phyloP scores from a whole-genome alignment of 2,113 vertebrate species.

The Pelobates fuscus region DNA sequence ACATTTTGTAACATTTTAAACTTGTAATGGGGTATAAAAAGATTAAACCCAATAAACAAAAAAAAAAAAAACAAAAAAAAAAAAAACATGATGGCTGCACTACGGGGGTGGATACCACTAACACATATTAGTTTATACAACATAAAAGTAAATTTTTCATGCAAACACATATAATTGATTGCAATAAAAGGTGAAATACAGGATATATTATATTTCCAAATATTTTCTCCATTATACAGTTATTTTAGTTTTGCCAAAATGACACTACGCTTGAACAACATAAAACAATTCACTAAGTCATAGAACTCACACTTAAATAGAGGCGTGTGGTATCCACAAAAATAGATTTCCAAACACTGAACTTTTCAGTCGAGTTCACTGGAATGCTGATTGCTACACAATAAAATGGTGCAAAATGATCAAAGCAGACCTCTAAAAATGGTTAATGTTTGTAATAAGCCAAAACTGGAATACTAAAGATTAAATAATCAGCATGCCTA shows the following conservation, averaged over 20 bases:
- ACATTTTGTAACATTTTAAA: no score
- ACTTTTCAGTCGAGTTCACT: conserved; percentile 31
- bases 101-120: no score
- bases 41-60: no score
- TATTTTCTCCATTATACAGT: neutral
- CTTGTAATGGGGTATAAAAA: no score
- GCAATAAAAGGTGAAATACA: neutral
- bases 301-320: conserved; percentile 12
- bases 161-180: neutral
- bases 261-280: neutral
- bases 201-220: neutral
- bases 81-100: no score
- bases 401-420: conserved; percentile 17
- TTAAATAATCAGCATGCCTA: conserved; percentile 46
- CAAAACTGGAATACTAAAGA: conserved; percentile 34
- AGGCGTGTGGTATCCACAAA: neutral
- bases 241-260: neutral
- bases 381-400: conserved; percentile 23
- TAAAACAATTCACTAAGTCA: neutral
- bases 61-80: no score
- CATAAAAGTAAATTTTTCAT: no score
- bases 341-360: conserved; percentile 24
- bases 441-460: conserved; percentile 38
- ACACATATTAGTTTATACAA: no score
- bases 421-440: conserved; percentile 38